Percentiles rank a stretch among this genome's conserved stretches.
phyloP scores from a whole-genome alignment of 1,140 invertebrate species.

The Brachystomella parvula region DNA sequence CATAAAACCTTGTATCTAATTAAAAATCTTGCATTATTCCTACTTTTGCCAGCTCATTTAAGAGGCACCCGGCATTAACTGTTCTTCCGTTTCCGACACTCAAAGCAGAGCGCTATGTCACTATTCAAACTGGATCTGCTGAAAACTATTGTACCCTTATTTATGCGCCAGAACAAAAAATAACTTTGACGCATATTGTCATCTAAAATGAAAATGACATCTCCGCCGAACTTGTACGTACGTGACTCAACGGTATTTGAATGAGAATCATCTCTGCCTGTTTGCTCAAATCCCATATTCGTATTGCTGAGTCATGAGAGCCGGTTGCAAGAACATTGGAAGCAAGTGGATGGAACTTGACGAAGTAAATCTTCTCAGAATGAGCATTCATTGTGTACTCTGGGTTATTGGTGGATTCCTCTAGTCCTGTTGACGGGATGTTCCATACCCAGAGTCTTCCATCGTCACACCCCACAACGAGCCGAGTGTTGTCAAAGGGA shows the following conservation, averaged over 20 bases:
- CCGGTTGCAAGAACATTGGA: constrained; percentile 73
- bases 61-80: too few relatives aligned
- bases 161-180: background rate
- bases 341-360: constrained; percentile 82
- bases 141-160: too few relatives aligned
- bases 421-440: constrained; percentile 60
- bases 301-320: constrained; percentile 79
- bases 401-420: constrained; percentile 59
- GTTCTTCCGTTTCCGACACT: too few relatives aligned
- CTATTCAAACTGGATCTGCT: too few relatives aligned
- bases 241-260: constrained; percentile 61
- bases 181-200: background rate
- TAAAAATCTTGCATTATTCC: too few relatives aligned
- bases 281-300: constrained; percentile 64
- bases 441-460: constrained; percentile 78
- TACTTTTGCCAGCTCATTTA: too few relatives aligned
- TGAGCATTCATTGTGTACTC: constrained; percentile 59
- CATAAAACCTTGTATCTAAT: too few relatives aligned
- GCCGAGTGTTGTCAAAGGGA: constrained; percentile 69
- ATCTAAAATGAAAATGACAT: background rate
- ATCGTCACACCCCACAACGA: constrained; percentile 81
- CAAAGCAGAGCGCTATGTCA: too few relatives aligned
- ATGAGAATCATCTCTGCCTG: constrained; percentile 51
- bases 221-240: constrained; percentile 56
- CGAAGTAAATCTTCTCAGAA: constrained; percentile 81